Percentiles rank a stretch among this genome's conserved stretches.
Conservation (phyloP, 2,797 vertebrate genomes). For the Rhinella marina region DNA sequence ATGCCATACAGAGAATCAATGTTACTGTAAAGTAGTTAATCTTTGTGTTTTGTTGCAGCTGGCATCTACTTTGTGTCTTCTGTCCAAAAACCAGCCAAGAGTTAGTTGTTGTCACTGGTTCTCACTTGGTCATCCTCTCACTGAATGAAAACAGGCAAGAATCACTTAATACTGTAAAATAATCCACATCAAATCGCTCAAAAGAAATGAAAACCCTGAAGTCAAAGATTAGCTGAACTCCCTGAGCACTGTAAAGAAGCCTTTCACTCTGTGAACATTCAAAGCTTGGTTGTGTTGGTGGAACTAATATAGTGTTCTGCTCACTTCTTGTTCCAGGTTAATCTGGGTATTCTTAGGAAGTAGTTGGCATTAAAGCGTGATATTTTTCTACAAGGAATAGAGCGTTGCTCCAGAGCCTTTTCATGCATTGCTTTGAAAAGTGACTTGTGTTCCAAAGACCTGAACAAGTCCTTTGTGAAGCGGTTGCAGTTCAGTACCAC, state of each 20-base stretch:
- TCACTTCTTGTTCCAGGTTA: conserved; percentile 46
- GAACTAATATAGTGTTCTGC: conserved; percentile 52
- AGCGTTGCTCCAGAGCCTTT: conserved; percentile 34
- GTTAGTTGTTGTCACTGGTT: conserved; percentile 11
- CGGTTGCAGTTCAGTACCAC: neutral
- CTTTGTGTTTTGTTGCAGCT: neutral
- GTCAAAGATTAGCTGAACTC: conserved; percentile 44
- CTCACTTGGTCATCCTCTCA: neutral
- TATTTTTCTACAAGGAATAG: conserved; percentile 36
- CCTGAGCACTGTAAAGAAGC: conserved; percentile 11
- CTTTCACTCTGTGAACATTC: conserved; percentile 29
- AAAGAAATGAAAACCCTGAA: conserved; percentile 39
- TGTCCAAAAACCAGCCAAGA: neutral
- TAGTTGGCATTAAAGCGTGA: conserved; percentile 42
- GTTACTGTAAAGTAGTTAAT: neutral
- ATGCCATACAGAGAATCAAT: neutral
- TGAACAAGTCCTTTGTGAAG: conserved; percentile 28
- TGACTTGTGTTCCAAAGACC: conserved; percentile 13
- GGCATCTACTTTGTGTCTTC: neutral
- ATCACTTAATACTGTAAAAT: conserved; percentile 30
- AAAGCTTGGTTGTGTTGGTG: conserved; percentile 46
- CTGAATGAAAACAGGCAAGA: conserved; percentile 5
- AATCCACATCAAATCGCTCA: conserved; percentile 45
- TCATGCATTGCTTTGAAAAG: conserved; percentile 18
- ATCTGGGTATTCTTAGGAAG: conserved; percentile 39